Evolutionary conservation across 2,113 vertebrate species (phyloP).

Genomic region (Scytalopus superciliaris): DNA sequence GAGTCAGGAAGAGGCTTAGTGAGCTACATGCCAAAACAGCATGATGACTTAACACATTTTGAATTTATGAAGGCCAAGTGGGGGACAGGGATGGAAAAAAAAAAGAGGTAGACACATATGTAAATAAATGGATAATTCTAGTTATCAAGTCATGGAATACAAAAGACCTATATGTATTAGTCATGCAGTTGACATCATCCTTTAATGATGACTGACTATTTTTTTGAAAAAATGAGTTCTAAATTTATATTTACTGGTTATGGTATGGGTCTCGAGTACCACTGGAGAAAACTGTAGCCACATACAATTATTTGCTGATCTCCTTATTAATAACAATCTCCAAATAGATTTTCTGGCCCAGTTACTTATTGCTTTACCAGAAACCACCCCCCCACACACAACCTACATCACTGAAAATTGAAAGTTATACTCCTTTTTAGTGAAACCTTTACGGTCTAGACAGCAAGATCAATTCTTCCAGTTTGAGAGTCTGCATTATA

Average conservation of each 20-base stretch:
- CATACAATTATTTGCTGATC: neutral
- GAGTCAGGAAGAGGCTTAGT: neutral
- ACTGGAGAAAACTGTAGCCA: neutral
- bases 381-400: rapidly evolving
- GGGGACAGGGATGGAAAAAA: neutral
- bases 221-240: neutral
- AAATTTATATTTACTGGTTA: neutral
- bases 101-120: neutral
- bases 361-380: neutral
- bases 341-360: neutral
- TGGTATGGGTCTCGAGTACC: neutral
- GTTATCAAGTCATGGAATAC: neutral
- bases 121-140: neutral
- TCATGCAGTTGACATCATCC: neutral
- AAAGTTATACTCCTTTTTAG: neutral
- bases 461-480: neutral
- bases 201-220: neutral
- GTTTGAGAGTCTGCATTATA: neutral
- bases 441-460: neutral
- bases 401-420: neutral
- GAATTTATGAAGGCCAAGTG: neutral
- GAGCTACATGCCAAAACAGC: neutral
- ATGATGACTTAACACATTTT: neutral
- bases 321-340: neutral
- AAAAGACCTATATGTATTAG: neutral